phyloP scores from a whole-genome alignment of 1,140 invertebrate genomes.

The Procambarus virginalis region DNA sequence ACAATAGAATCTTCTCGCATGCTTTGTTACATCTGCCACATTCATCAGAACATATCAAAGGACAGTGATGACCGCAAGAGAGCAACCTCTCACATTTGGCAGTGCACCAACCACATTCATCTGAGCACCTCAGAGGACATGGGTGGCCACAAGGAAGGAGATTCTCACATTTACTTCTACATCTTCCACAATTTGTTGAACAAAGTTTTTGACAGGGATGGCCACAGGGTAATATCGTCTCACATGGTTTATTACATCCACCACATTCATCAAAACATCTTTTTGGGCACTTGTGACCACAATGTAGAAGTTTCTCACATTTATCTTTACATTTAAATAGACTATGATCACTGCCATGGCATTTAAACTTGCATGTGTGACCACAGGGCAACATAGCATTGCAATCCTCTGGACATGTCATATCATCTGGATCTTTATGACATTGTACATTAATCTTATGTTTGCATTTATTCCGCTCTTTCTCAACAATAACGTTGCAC shows the following conservation, averaged over 20 bases:
- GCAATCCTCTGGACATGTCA: constrained; percentile 13
- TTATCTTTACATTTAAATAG: constrained; percentile 44
- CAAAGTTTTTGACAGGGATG: no score
- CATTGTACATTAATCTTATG: constrained; percentile 37
- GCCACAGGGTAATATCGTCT: neutral
- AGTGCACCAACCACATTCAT: neutral
- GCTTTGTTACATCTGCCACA: no score
- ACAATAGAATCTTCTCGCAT: no score
- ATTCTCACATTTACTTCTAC: no score
- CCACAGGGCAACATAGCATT: constrained; percentile 45
- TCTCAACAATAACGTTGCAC: constrained; percentile 37
- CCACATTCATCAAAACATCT: constrained; percentile 67
- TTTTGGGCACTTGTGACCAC: constrained; percentile 59
- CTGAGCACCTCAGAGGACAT: neutral
- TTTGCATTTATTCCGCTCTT: constrained; percentile 7
- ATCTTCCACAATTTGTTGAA: no score
- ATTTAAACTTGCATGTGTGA: constrained; percentile 32
- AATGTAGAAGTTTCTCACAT: constrained; percentile 8
- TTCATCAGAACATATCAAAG: no score
- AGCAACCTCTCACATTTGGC: no score
- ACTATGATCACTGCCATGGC: constrained; percentile 36
- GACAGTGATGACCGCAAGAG: no score
- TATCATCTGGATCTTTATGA: constrained; percentile 3
- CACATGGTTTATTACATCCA: neutral
- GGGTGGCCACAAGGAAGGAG: neutral